These are phyloP conservation scores for Olivierus martensii DNA, from an alignment of 1,140 invertebrate species.

Conservation along the genomic window DNA sequence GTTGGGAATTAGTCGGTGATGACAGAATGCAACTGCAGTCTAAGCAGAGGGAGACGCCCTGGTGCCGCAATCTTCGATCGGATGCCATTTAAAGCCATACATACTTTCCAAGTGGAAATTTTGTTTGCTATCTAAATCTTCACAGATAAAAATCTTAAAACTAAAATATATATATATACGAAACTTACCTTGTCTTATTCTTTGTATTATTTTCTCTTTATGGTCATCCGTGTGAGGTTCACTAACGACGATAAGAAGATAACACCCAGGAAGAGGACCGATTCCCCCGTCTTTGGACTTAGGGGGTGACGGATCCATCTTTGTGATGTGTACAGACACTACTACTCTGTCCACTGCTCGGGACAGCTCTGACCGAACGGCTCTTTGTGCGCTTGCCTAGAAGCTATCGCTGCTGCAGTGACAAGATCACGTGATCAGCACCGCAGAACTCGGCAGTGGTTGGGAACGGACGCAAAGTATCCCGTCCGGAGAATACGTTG, in stretches of 20 bases:
- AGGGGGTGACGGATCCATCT: too few relatives aligned
- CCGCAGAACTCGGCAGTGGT: too few relatives aligned
- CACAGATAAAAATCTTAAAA: neutral
- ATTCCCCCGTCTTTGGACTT: neutral
- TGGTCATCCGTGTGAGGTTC: constrained; percentile 80
- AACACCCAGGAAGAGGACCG: constrained; percentile 48
- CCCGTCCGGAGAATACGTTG: too few relatives aligned
- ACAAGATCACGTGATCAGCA: too few relatives aligned
- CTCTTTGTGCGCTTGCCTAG: too few relatives aligned
- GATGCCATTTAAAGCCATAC: neutral
- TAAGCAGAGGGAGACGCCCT: neutral
- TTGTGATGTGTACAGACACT: too few relatives aligned
- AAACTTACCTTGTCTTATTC: constrained; percentile 73
- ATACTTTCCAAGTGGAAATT: neutral
- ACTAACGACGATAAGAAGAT: constrained; percentile 77
- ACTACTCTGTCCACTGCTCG: too few relatives aligned
- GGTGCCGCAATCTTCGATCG: neutral
- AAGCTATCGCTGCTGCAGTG: too few relatives aligned
- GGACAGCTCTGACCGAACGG: too few relatives aligned
- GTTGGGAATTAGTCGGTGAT: neutral
- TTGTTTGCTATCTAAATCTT: too few relatives aligned
- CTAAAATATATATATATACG: neutral
- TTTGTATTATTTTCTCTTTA: constrained; percentile 77
- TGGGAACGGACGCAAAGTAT: too few relatives aligned
- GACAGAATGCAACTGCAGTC: neutral